Percentiles rank a stretch among this genome's conserved stretches.
These are phyloP conservation scores for Pogonocherus hispidulus DNA, from an alignment of 2,888 invertebrate genomes.

Conservation along the genomic window DNA sequence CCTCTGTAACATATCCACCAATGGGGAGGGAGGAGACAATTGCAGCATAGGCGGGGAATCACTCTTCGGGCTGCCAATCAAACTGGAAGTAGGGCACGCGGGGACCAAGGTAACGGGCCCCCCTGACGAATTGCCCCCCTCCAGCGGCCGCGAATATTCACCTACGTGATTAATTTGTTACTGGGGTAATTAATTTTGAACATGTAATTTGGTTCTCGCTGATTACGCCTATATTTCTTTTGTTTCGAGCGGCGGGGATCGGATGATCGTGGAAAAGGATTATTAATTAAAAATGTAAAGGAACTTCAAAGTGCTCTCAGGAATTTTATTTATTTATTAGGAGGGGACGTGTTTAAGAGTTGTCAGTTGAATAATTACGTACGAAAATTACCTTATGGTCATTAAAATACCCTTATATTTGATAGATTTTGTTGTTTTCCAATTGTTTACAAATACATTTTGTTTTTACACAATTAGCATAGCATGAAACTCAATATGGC, in stretches of 20 bases:
- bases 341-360: too few relatives aligned
- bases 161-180: conserved; percentile 65
- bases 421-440: too few relatives aligned
- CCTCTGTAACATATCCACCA: conserved; percentile 63
- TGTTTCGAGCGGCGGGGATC: not conserved
- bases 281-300: not conserved
- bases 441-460: too few relatives aligned
- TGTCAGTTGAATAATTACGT: too few relatives aligned
- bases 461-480: too few relatives aligned
- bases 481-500: too few relatives aligned
- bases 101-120: conserved; percentile 53
- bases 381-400: too few relatives aligned
- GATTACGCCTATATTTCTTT: conserved; percentile 10
- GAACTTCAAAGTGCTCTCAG: not conserved
- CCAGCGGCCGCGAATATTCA: conserved; percentile 59
- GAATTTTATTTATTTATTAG: too few relatives aligned
- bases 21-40: conserved; percentile 64
- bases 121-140: conserved; percentile 43
- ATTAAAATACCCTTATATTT: too few relatives aligned
- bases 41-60: conserved; percentile 64
- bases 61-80: conserved; percentile 66
- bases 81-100: conserved; percentile 49
- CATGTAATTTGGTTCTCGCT: conserved; percentile 45
- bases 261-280: not conserved
- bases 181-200: conserved; percentile 61